A percentile compares a stretch with the other conserved stretches of the same genome.
These are phyloP conservation scores for Carterocephalus palaemon DNA, from an alignment of 2,888 invertebrate species.

Conservation along the genomic window DNA sequence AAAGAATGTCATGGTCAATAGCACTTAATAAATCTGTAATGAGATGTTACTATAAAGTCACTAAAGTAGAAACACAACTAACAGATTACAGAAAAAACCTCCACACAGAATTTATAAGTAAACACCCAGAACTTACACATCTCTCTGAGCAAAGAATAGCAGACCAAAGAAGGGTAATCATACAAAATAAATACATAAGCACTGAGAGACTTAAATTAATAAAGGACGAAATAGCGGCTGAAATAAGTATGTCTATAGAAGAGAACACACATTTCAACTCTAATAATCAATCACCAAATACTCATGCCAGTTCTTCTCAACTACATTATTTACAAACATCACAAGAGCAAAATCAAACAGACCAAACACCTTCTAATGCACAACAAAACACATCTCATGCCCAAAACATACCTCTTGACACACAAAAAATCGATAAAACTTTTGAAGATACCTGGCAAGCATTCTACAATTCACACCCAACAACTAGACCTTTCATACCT, in stretches of 20 bases:
- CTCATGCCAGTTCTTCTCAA: too few relatives aligned
- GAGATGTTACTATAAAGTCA: constrained; percentile 19
- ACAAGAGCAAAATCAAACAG: too few relatives aligned
- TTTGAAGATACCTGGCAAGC: too few relatives aligned
- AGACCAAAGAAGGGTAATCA: constrained; percentile 26
- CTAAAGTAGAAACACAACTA: constrained; percentile 19
- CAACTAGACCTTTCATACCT: too few relatives aligned
- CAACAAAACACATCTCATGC: too few relatives aligned
- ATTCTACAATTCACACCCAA: too few relatives aligned
- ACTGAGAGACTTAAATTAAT: background rate
- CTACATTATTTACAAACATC: too few relatives aligned
- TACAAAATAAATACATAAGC: constrained; percentile 24
- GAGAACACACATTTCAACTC: too few relatives aligned
- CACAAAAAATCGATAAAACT: too few relatives aligned
- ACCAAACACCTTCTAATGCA: too few relatives aligned
- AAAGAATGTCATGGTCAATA: constrained; percentile 19
- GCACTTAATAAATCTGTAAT: constrained; percentile 26
- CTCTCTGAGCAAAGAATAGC: constrained; percentile 27
- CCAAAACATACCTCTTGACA: too few relatives aligned
- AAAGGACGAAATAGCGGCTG: background rate
- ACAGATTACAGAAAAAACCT: constrained; percentile 22
- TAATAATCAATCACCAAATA: too few relatives aligned
- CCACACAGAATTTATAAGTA: constrained; percentile 10
- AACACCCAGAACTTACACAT: constrained; percentile 23
- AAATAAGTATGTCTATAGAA: background rate